Conservation (phyloP, 37 sponge, comb jelly and placozoan species). For the Eunapius fragilis region DNA sequence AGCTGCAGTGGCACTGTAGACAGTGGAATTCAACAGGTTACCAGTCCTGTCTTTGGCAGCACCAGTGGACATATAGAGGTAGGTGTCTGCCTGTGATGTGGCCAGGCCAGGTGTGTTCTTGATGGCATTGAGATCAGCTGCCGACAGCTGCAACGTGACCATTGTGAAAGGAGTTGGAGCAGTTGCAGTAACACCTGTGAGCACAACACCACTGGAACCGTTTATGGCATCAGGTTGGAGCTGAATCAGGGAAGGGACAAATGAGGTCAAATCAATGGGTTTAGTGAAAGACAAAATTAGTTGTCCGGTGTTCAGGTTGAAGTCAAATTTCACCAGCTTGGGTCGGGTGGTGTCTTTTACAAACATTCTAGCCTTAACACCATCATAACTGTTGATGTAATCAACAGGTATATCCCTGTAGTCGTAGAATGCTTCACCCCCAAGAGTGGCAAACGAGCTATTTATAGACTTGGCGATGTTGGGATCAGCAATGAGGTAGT, state of each 20-base stretch:
- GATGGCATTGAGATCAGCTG: conserved; percentile 71
- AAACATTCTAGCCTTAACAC: conserved; percentile 38
- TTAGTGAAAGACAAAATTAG: conserved; percentile 71
- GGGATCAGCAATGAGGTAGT: conserved; percentile 32
- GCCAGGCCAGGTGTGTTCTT: conserved; percentile 62
- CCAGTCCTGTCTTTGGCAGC: conserved; percentile 65
- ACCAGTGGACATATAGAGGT: conserved; percentile 44
- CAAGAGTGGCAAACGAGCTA: conserved; percentile 55
- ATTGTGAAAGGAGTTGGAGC: conserved; percentile 9
- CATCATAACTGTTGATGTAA: conserved; percentile 67
- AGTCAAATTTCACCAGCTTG: conserved; percentile 36
- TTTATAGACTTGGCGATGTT: conserved; percentile 40
- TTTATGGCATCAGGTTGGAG: conserved; percentile 29
- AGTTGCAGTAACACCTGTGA: conserved; percentile 26
- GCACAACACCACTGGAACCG: conserved; percentile 13
- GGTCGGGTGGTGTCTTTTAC: conserved; percentile 64
- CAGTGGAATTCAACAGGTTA: conserved; percentile 40
- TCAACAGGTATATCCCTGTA: conserved; percentile 46
- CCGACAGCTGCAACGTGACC: conserved; percentile 34
- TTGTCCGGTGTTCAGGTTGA: conserved; percentile 77
- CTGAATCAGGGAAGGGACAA: conserved; percentile 11
- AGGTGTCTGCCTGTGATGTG: conserved; percentile 34
- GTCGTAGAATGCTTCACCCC: conserved; percentile 73
- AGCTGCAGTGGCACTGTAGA: conserved; percentile 16
- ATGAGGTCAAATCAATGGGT: conserved; percentile 34